Evolutionary conservation across 2,888 invertebrate species (phyloP), one percentile per base, ranked within the genome.

Genomic region (Eupithecia subfuscata): DNA sequence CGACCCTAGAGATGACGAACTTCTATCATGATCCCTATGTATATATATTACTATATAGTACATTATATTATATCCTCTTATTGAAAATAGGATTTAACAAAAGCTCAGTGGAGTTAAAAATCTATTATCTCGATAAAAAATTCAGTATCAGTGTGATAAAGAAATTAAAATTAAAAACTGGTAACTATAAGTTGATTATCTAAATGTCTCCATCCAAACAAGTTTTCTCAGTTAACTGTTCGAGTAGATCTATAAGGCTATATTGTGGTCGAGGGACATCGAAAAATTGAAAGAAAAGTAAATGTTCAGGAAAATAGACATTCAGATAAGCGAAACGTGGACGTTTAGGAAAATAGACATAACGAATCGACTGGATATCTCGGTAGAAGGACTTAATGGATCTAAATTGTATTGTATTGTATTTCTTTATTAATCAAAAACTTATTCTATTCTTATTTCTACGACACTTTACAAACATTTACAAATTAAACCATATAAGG

Each of bases 171-270:
- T 64, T 64, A 18, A 64, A 34, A 64, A 18, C 64, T 34, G 34
- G 16, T 14, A 34, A 56, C 22, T 56, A 12, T 60, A 69, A 56
- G 30, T 48, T 45, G 25, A 70, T 69, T 52, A 74, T 74, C 70
- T 40, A 16, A 67, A 74, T 74, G 70, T 67, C 52, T 74, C 65
- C 56, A 74, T 60, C 60, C 60, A 5, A 60, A 60, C 60, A 8
- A 60, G 60, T 60, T 25, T 60, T 60, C 22, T 60, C 25, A 25
- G 60, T 60, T 60, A 12, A 60, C 60, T 60, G 14, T 60, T 60
- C 25, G 25, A 60, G 60, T 60, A 25, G 60, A 60, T 60, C 64
- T 64, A 64, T 34, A 64, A 34, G 64, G 64, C 25, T 60, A 60
- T 60, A 34, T 18, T 64, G 64, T 64, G 64, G 64, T 25, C 22